Percentiles rank a stretch among this genome's conserved stretches.
phyloP scores from a whole-genome alignment of 2,113 vertebrate species.

The Sceloporus undulatus region DNA sequence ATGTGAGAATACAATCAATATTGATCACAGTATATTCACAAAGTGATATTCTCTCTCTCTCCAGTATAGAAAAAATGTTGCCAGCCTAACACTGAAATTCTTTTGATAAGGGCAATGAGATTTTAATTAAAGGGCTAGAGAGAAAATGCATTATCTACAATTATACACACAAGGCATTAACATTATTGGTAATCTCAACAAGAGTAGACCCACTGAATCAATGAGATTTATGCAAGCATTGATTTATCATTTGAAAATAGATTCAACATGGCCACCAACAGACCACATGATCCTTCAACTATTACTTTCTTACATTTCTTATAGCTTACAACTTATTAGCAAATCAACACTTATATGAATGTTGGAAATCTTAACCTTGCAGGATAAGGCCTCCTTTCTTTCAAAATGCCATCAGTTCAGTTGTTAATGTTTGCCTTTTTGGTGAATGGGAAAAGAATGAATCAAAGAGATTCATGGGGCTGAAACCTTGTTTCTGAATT shows the following conservation, averaged over 20 bases:
- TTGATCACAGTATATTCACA: not conserved
- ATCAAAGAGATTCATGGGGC: not conserved
- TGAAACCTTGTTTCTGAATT: not conserved
- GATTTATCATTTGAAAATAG: too few relatives aligned
- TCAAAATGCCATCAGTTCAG: not conserved
- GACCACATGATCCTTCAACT: not conserved
- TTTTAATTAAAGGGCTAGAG: not conserved
- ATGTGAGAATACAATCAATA: not conserved
- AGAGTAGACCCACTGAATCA: not conserved
- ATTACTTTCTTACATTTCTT: not conserved
- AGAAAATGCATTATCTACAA: not conserved
- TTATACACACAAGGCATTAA: not conserved
- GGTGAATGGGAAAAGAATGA: not conserved
- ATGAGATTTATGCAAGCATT: not conserved
- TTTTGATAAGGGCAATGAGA: not conserved
- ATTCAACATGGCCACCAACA: too few relatives aligned
- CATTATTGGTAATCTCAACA: not conserved
- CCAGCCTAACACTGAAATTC: not conserved
- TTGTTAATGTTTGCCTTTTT: not conserved
- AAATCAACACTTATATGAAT: not conserved
- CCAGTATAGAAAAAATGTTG: not conserved
- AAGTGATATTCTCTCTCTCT: too few relatives aligned
- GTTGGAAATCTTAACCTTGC: not conserved
- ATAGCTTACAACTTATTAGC: not conserved
- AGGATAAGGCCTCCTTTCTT: not conserved